phyloP scores from a whole-genome alignment of 2,113 vertebrate genomes.

The Loxodonta africana region DNA sequence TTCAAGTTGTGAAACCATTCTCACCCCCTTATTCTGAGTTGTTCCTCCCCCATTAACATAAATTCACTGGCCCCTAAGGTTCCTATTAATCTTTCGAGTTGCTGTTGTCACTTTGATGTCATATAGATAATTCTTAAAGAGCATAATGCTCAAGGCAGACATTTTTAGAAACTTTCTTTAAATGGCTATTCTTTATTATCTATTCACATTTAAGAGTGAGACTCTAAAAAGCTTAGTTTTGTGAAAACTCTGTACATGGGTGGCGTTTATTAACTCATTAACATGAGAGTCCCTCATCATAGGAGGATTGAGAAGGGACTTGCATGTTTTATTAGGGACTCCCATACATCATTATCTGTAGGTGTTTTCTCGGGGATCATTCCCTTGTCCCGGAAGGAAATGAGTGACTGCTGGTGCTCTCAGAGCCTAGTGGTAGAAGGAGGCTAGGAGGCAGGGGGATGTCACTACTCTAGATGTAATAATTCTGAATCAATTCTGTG shows the following conservation, averaged over 20 bases:
- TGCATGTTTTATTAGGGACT: constrained; percentile 13
- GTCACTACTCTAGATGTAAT: not conserved
- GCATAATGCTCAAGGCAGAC: not conserved
- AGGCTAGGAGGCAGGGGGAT: not conserved
- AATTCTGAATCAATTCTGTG: constrained; percentile 20
- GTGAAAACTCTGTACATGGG: not conserved
- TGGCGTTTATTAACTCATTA: not conserved
- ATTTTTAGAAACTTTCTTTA: not conserved
- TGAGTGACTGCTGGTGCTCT: constrained; percentile 20
- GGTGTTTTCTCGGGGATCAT: constrained; percentile 22
- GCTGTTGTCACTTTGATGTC: not conserved
- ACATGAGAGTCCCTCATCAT: not conserved
- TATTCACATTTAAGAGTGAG: not conserved
- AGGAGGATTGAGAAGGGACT: not conserved
- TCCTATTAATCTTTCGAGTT: not conserved
- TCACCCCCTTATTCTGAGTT: not conserved
- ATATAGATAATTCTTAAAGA: not conserved
- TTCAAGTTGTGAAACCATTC: not conserved
- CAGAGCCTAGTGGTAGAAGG: not conserved
- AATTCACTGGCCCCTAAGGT: not conserved
- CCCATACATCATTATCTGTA: not conserved
- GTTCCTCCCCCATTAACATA: not conserved
- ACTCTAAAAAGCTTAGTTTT: constrained; percentile 34
- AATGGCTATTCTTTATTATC: not conserved
- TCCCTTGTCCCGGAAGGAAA: constrained; percentile 11